A percentile compares a stretch with the other conserved stretches of the same genome.
Conservation (phyloP, 1,140 invertebrate genomes). For the Bradysia coprophila region DNA sequence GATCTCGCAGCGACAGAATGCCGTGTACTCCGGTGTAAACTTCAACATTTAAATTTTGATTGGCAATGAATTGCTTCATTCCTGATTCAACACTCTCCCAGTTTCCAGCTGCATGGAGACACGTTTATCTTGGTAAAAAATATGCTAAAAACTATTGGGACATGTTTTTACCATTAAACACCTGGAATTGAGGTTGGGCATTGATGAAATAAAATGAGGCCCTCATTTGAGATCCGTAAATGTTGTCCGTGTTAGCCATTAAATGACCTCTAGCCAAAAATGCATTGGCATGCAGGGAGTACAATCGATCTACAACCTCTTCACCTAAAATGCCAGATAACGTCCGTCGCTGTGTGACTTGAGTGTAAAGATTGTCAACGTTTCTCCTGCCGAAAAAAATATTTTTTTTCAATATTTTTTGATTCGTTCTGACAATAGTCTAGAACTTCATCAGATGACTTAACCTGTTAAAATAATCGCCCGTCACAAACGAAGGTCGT, state of each 20-base stretch:
- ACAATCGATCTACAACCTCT: conserved; percentile 13
- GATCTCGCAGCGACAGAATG: conserved; percentile 27
- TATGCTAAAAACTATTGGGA: no score
- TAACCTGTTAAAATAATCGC: conserved; percentile 12
- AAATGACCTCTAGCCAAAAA: conserved; percentile 43
- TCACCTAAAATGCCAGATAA: conserved; percentile 18
- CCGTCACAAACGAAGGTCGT: conserved; percentile 18
- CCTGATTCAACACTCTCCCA: conserved; percentile 32
- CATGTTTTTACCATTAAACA: no score
- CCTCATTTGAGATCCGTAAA: conserved; percentile 38
- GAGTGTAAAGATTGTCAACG: conserved; percentile 19
- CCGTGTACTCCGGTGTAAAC: conserved; percentile 38
- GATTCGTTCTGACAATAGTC: background rate
- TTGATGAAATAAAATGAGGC: conserved; percentile 47
- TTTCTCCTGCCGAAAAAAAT: conserved; percentile 9
- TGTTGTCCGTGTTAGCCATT: conserved; percentile 43
- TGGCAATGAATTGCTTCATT: conserved; percentile 22
- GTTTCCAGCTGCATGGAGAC: no score
- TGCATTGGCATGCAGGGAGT: conserved; percentile 9
- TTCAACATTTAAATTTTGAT: conserved; percentile 22
- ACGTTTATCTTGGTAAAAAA: no score
- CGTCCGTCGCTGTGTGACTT: conserved; percentile 14
- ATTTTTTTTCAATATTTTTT: background rate
- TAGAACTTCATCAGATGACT: background rate
- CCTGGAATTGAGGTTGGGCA: conserved; percentile 41